phyloP scores from a whole-genome alignment of 1,140 invertebrate species.

The Drosophila insularis region DNA sequence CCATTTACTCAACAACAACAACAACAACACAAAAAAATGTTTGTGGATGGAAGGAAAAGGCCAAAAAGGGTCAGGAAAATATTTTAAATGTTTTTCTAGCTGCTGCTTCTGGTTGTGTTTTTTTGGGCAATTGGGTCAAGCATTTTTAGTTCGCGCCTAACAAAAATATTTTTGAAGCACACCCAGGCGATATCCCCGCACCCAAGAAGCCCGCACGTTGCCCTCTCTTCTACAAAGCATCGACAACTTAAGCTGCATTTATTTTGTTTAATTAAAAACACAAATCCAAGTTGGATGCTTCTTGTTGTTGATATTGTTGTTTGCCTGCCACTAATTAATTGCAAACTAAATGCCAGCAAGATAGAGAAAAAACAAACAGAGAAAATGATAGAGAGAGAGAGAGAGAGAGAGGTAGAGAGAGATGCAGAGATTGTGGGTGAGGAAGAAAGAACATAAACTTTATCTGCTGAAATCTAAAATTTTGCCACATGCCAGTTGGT shows the following conservation, averaged over 20 bases:
- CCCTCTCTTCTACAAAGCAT: constrained; percentile 2
- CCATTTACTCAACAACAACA: constrained; percentile 48
- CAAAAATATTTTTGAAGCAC: constrained; percentile 46
- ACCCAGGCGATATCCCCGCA: neutral
- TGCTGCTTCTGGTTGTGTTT: constrained; percentile 6
- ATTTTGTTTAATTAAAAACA: constrained; percentile 79
- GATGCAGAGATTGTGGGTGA: too few relatives aligned
- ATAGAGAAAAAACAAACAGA: neutral
- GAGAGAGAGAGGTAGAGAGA: neutral
- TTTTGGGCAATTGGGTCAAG: constrained; percentile 73
- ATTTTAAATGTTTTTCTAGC: constrained; percentile 64
- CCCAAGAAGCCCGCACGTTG: neutral
- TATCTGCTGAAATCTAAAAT: constrained; percentile 22
- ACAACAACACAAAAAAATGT: neutral
- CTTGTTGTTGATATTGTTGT: constrained; percentile 10
- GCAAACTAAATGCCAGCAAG: constrained; percentile 69
- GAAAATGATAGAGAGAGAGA: neutral
- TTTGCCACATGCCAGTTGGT: constrained; percentile 6
- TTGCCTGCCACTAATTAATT: constrained; percentile 71
- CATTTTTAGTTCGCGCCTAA: constrained; percentile 75
- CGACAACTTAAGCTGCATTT: constrained; percentile 52
- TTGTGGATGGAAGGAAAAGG: neutral
- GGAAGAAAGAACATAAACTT: constrained; percentile 4
- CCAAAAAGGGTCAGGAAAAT: constrained; percentile 31
- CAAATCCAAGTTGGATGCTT: constrained; percentile 47